These are phyloP conservation scores for Cercopithecus petaurista DNA, from an alignment of 2,797 vertebrate species.

Conservation along the genomic window DNA sequence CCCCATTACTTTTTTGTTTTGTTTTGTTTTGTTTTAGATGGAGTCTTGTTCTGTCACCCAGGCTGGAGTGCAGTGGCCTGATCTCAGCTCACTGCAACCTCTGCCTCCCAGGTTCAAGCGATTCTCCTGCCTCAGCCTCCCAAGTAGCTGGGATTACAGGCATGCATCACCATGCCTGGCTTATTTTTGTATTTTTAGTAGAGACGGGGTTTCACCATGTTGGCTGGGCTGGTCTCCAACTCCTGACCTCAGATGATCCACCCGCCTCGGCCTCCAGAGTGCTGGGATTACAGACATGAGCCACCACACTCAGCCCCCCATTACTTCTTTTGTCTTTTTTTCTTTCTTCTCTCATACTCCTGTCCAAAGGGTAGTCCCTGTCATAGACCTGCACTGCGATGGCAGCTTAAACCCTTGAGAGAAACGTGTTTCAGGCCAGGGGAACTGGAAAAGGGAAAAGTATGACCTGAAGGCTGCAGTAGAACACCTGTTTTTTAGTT, in stretches of 20 bases:
- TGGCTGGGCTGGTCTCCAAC: background rate
- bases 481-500: background rate
- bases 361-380: background rate
- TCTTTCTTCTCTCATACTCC: background rate
- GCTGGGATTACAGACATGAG: background rate
- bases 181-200: background rate
- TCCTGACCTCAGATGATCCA: background rate
- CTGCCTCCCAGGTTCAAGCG: background rate
- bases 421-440: background rate
- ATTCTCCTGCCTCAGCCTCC: background rate
- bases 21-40: background rate
- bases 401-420: background rate
- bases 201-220: background rate
- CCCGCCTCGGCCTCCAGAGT: background rate
- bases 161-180: background rate
- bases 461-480: background rate
- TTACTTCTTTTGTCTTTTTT: background rate
- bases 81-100: background rate
- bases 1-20: background rate
- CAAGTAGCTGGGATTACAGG: background rate
- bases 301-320: too few species aligned
- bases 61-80: background rate
- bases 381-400: background rate
- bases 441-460: background rate
- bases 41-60: background rate